A percentile compares a stretch with the other conserved stretches of the same genome.
Evolutionary conservation across 2,888 invertebrate species (phyloP).

Genomic region (Lasioglossum morio): DNA sequence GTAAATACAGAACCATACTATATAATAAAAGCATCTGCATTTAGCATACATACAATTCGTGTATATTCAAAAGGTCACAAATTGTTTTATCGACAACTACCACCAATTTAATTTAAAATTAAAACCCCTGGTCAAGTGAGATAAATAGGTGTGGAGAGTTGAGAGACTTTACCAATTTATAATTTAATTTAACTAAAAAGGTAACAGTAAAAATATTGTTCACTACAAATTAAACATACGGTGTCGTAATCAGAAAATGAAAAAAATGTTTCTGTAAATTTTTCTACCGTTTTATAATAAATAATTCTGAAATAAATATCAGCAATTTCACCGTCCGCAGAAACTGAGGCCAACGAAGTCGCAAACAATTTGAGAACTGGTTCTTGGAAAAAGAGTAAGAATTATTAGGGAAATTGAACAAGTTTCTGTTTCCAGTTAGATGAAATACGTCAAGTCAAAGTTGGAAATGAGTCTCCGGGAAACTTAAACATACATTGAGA

Average conservation of each 20-base stretch:
- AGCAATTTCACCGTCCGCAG: neutral
- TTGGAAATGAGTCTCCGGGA: neutral
- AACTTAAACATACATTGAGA: constrained; percentile 2
- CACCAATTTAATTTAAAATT: neutral
- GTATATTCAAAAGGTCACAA: neutral
- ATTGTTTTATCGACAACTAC: neutral
- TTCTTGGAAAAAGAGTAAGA: constrained; percentile 5
- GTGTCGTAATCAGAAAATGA: neutral
- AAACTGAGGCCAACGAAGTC: neutral
- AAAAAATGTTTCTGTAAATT: neutral
- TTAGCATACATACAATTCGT: neutral
- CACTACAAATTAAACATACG: neutral
- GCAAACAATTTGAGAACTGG: too few species aligned
- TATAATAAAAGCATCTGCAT: too few species aligned
- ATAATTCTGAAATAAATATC: neutral
- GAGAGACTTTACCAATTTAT: neutral
- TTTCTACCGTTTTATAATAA: neutral
- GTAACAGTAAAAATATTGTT: neutral
- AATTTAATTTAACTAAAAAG: neutral
- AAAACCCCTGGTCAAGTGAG: neutral
- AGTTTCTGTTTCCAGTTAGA: neutral
- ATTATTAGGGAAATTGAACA: constrained; percentile 4
- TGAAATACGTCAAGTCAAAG: neutral
- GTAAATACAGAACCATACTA: neutral
- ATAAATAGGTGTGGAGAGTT: neutral